Evolutionary conservation across 2,888 invertebrate species (phyloP), one percentile per base, ranked within the genome.

Genomic region (Hypselothyrea guttata): DNA sequence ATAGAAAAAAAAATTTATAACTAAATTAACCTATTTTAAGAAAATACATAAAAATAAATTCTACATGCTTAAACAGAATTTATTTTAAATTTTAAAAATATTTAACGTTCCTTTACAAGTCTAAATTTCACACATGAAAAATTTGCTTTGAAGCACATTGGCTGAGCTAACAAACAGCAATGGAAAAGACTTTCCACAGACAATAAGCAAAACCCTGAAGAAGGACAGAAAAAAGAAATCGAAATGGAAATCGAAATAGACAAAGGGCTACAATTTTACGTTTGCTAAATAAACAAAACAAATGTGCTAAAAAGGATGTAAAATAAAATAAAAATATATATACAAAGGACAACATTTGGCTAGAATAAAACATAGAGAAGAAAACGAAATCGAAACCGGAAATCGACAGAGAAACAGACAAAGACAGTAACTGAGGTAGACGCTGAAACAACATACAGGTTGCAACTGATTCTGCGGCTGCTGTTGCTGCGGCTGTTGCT

Each of bases 371-470:
- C n/a, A 28, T 15, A 13, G 22, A 54, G 38, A 44, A 58, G 69
- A 53, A 62, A 77, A 61, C 62, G 78, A 75, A 75, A 75, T 77
- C 70, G 82, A 75, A 75, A 75, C 83, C 75, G 75, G 75, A 76
- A 76, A 62, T 60, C 67, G 59, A 61, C 51, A 57, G 45, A 40
- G 45, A 62, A 44, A 27, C 31, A 53, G 47, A 38, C 47, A 41
- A 18, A 55, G 37, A 42, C 52, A 37, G n/a, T n/a, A n/a, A n/a
- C n/a, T n/a, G n/a, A n/a, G n/a, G n/a, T n/a, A n/a, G n/a, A n/a
- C n/a, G n/a, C n/a, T n/a, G n/a, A n/a, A n/a, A n/a, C n/a, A n/a
- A n/a, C n/a, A 55, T 47, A 58, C 57, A 44, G 61, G 40, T 71
- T 71, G 71, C 59, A 49, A 38, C 35, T 44, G 55, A 28, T 33